Evolutionary conservation across 2,888 invertebrate species (phyloP).

Genomic region (Geotrupes spiniger): DNA sequence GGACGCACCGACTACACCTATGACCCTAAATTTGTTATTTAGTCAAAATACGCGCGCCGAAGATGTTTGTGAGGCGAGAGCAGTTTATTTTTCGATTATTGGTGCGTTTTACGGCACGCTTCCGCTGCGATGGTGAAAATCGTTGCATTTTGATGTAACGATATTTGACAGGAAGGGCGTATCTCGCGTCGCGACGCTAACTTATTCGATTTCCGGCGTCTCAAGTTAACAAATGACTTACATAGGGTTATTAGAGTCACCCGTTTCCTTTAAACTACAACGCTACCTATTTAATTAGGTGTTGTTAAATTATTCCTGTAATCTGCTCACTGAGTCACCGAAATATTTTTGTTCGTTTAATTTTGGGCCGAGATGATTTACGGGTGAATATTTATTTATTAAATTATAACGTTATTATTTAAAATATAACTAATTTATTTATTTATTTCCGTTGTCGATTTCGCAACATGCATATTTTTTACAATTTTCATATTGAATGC

Average conservation of each 20-base stretch:
- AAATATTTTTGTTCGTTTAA: too few relatives aligned
- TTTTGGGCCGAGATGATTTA: too few relatives aligned
- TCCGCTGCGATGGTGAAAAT: constrained; percentile 10
- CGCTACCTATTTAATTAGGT: constrained; percentile 17
- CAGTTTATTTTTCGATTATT: background rate
- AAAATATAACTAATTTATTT: too few relatives aligned
- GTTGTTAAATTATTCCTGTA: constrained; percentile 15
- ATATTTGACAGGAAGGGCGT: constrained; percentile 29
- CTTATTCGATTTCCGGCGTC: constrained; percentile 32
- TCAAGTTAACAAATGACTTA: constrained; percentile 35
- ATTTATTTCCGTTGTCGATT: too few relatives aligned
- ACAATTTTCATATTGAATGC: too few relatives aligned
- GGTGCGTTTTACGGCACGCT: constrained; percentile 1
- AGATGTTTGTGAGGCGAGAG: background rate
- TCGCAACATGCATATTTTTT: too few relatives aligned
- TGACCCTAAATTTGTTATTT: constrained; percentile 16
- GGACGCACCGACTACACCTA: constrained; percentile 11
- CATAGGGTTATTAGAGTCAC: constrained; percentile 32
- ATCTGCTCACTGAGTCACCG: too few relatives aligned
- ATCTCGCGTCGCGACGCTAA: constrained; percentile 31
- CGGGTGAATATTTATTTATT: background rate
- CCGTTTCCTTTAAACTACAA: constrained; percentile 27
- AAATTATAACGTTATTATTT: too few relatives aligned
- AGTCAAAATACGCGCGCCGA: constrained; percentile 3
- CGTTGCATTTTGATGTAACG: constrained; percentile 16